These are phyloP conservation scores for Montipora capitata DNA, from an alignment of 92 coral and sea anemone species.

Conservation along the genomic window DNA sequence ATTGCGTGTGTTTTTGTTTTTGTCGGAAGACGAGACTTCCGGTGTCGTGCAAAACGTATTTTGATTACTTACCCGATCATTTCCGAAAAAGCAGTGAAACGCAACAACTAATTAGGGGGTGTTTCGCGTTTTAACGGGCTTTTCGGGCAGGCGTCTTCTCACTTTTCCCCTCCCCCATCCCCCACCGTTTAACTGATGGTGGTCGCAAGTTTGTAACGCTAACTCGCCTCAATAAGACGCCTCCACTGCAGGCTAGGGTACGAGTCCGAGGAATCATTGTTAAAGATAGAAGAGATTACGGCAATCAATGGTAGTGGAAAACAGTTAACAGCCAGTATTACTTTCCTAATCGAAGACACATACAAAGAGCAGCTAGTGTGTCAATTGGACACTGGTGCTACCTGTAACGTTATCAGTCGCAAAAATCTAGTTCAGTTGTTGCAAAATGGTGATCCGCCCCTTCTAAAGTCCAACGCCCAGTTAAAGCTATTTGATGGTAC, in stretches of 20 bases:
- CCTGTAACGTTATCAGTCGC: too few species aligned
- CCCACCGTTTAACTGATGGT: slow-evolving; percentile 16
- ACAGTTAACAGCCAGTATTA: slow-evolving; percentile 2
- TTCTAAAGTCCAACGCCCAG: too few species aligned
- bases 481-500: slow-evolving; percentile 40
- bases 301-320: neutral
- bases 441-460: too few species aligned
- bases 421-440: too few species aligned
- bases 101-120: too few species aligned
- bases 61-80: too few species aligned
- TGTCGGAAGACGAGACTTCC: too few species aligned
- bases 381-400: neutral
- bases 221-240: neutral
- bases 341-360: neutral
- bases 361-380: slow-evolving; percentile 10
- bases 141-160: neutral
- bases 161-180: too few species aligned
- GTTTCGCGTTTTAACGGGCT: too few species aligned
- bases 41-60: too few species aligned
- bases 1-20: too few species aligned
- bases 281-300: neutral
- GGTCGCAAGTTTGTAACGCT: slow-evolving; percentile 58
- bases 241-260: slow-evolving; percentile 3
- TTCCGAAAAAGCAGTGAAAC: too few species aligned
- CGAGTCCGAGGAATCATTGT: slow-evolving; percentile 20